Conservation (phyloP, 2,888 invertebrate genomes). For the Andrena dorsata region DNA sequence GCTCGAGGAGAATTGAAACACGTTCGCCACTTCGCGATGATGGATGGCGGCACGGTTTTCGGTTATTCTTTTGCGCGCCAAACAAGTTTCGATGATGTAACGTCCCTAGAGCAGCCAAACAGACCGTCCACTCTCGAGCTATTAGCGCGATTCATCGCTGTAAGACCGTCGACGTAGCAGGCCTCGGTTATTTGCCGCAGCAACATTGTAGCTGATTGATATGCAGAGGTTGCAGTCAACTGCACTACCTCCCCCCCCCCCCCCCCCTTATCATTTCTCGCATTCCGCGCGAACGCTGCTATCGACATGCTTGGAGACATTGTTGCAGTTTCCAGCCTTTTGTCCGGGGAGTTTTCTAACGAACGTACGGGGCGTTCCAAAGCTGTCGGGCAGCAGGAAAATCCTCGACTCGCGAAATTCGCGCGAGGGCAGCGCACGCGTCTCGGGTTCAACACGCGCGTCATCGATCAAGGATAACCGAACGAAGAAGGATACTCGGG, state of each 20-base stretch:
- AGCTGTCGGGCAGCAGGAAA: background rate
- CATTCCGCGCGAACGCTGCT: conserved; percentile 10
- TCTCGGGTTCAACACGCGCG: conserved; percentile 48
- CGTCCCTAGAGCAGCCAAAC: background rate
- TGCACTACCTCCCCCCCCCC: conserved; percentile 1
- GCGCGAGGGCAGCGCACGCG: conserved; percentile 24
- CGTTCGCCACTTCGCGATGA: conserved; percentile 12
- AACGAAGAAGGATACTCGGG: conserved; percentile 63
- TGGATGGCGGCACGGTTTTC: conserved; percentile 14
- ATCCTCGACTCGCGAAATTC: conserved; percentile 29
- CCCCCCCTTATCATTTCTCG: background rate
- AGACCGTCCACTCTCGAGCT: background rate
- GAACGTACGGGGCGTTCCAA: background rate
- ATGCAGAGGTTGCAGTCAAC: conserved; percentile 28
- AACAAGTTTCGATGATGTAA: conserved; percentile 15
- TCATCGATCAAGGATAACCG: conserved; percentile 71
- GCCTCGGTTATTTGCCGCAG: background rate
- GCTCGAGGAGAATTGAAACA: conserved; percentile 51
- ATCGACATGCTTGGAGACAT: conserved; percentile 36
- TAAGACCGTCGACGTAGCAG: background rate
- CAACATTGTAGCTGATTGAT: conserved; percentile 32
- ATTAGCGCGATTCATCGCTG: background rate
- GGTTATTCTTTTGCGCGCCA: background rate
- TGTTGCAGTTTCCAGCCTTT: conserved; percentile 20
- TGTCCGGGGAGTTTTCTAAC: background rate